Conservation (phyloP, 2,113 vertebrate genomes). For the Archilochus colubris region DNA sequence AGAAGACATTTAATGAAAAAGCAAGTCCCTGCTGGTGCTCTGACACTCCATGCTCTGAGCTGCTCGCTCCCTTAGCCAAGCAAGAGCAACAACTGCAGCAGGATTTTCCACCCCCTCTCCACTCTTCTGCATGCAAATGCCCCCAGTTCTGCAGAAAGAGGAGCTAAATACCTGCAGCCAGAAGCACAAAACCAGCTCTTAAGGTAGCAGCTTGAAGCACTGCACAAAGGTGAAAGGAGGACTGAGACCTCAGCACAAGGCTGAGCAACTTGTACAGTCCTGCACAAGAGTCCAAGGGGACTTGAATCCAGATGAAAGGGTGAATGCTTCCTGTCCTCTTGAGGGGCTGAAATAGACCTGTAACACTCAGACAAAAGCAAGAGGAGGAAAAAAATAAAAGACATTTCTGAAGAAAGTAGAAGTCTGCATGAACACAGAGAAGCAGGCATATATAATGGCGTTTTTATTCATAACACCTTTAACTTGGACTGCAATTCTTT, state of each 20-base stretch:
- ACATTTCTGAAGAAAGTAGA: neutral
- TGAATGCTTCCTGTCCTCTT: neutral
- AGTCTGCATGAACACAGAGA: constrained; percentile 9
- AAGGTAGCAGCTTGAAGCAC: neutral
- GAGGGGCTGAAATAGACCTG: neutral
- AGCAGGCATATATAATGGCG: constrained; percentile 15
- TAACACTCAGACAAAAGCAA: neutral
- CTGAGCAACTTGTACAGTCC: neutral
- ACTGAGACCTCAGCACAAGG: neutral
- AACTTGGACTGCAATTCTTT: constrained; percentile 54
- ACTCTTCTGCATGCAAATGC: accelerated
- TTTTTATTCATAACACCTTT: constrained; percentile 63
- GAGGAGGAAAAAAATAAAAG: neutral
- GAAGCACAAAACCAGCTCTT: neutral
- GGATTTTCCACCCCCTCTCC: neutral
- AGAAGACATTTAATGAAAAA: neutral
- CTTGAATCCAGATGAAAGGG: neutral
- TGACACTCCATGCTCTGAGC: neutral
- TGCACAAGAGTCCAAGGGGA: neutral
- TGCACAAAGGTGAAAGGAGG: neutral
- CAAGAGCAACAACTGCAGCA: neutral
- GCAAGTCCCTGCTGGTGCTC: neutral
- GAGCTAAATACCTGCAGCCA: neutral
- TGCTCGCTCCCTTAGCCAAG: neutral
- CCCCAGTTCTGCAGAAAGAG: neutral